phyloP scores from a whole-genome alignment of 2,113 vertebrate species.

The Otolemur garnettii region DNA sequence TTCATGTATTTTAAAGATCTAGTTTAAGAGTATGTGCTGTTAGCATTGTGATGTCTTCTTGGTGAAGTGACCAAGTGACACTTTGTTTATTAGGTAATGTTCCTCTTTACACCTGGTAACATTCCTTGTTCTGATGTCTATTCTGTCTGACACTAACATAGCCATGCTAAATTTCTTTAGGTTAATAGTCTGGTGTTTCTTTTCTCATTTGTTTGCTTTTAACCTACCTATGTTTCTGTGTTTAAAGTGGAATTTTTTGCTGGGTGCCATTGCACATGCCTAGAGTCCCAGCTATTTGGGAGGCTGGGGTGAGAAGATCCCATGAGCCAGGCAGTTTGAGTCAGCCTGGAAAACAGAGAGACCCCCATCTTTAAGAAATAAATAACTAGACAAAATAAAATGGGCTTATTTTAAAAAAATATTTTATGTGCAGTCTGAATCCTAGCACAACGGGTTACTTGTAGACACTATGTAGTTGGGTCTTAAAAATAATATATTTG shows the following conservation, averaged over 20 bases:
- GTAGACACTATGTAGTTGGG: too few relatives aligned
- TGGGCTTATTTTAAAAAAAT: too few relatives aligned
- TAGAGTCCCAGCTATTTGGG: not conserved
- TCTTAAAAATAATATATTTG: too few relatives aligned
- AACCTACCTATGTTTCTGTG: not conserved
- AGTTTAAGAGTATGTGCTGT: not conserved
- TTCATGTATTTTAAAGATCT: not conserved
- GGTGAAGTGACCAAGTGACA: not conserved
- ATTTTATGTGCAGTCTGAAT: too few relatives aligned
- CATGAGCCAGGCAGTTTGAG: not conserved
- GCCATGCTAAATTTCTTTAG: not conserved
- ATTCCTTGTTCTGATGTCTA: not conserved
- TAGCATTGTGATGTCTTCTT: not conserved
- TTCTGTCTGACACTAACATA: not conserved
- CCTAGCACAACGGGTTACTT: too few relatives aligned
- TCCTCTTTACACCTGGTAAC: not conserved
- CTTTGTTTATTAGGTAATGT: not conserved
- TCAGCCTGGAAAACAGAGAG: not conserved
- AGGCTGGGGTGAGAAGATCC: not conserved
- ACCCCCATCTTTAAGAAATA: too few relatives aligned
- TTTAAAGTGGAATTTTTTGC: not conserved
- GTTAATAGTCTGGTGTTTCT: not conserved
- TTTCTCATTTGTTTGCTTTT: not conserved
- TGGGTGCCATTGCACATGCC: not conserved
- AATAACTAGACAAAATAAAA: too few relatives aligned